These are phyloP conservation scores for Piaya cayana DNA, from an alignment of 2,113 vertebrate species.

Conservation along the genomic window DNA sequence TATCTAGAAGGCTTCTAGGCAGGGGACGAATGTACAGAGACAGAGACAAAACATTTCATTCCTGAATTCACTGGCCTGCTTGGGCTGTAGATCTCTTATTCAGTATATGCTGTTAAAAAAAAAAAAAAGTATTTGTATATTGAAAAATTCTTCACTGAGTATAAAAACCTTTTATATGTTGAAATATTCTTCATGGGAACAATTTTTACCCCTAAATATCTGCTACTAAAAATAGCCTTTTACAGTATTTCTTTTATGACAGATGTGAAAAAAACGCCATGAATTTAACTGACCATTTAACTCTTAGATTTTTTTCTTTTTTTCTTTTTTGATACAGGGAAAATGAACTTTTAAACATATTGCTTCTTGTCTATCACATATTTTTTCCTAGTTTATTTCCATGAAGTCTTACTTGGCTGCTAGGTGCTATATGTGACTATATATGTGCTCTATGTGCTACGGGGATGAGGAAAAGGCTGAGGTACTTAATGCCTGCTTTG, in stretches of 20 bases:
- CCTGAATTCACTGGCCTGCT: background rate
- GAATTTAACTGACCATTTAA: background rate
- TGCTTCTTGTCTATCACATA: accelerated
- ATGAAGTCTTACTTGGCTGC: background rate
- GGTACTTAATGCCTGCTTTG: too few species aligned
- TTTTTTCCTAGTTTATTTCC: background rate
- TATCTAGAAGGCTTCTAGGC: background rate
- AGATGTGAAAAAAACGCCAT: background rate
- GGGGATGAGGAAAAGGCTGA: too few species aligned
- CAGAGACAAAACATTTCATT: background rate
- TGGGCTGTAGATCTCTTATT: background rate
- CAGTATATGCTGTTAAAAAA: background rate
- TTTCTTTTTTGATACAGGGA: background rate
- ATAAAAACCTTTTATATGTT: background rate
- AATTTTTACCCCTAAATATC: background rate
- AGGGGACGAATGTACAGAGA: background rate
- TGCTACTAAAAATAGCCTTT: background rate
- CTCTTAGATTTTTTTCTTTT: background rate
- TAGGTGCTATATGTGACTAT: background rate
- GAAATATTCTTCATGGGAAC: background rate
- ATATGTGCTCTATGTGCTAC: too few species aligned
- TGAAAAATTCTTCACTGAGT: background rate
- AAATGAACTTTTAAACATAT: background rate
- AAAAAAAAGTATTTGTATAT: background rate
- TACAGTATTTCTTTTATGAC: background rate